phyloP scores from a whole-genome alignment of 2,113 vertebrate species.

The Grantiella picta region DNA sequence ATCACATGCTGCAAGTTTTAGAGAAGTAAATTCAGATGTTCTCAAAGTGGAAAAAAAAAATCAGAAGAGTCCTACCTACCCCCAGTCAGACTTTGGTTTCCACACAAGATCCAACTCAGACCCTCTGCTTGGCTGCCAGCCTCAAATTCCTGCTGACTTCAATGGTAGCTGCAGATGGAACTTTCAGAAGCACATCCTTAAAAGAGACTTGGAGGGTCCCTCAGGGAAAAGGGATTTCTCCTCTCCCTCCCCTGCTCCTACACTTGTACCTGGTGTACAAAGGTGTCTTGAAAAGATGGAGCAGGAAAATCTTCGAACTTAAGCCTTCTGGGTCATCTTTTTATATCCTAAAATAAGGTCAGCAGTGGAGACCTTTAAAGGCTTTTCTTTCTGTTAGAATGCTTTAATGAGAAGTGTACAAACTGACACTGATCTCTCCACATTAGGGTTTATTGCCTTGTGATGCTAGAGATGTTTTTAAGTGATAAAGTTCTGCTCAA shows the following conservation, averaged over 20 bases:
- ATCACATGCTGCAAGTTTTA: not conserved
- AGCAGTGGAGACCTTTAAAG: not conserved
- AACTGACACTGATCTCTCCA: slow-evolving; percentile 3
- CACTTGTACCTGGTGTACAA: not conserved
- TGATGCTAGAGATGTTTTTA: not conserved
- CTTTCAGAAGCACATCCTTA: not conserved
- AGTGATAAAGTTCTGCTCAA: slow-evolving; percentile 14
- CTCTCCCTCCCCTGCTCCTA: not conserved
- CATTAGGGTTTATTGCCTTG: not conserved
- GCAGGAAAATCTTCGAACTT: not conserved
- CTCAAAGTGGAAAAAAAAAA: not conserved
- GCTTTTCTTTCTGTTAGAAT: not conserved
- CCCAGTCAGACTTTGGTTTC: not conserved
- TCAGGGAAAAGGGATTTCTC: not conserved
- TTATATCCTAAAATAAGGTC: slow-evolving; percentile 19
- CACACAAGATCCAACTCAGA: not conserved
- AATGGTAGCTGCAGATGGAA: not conserved
- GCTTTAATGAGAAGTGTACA: slow-evolving; percentile 21
- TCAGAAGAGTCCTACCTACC: not conserved
- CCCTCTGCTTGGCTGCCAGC: not conserved
- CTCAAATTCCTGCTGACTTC: not conserved
- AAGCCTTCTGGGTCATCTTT: slow-evolving; percentile 2
- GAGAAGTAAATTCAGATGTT: not conserved
- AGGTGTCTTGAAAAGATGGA: not conserved
- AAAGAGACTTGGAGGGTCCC: not conserved